These are phyloP conservation scores for Galaxias olidus DNA, from an alignment of 2,797 vertebrate genomes.

Conservation along the genomic window DNA sequence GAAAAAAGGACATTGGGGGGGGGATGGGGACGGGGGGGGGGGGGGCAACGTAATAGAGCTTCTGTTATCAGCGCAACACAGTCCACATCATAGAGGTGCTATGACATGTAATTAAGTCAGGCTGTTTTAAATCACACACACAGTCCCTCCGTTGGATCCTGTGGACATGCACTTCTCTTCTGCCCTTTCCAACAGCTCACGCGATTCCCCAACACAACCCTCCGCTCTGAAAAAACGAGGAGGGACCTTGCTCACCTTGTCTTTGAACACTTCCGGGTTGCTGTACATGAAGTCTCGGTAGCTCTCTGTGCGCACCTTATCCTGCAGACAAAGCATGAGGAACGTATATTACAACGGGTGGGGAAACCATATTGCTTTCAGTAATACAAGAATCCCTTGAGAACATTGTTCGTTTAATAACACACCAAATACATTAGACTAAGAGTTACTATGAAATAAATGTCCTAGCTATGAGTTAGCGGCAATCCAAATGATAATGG, in stretches of 20 bases:
- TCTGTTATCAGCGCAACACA: constrained; percentile 81
- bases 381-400: too few relatives aligned
- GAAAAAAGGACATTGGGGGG: constrained; percentile 14
- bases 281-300: constrained; percentile 92
- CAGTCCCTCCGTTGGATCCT: constrained; percentile 22
- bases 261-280: constrained; percentile 90
- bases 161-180: constrained; percentile 16
- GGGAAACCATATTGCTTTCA: neutral
- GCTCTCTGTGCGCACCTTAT: constrained; percentile 92
- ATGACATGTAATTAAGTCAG: constrained; percentile 68
- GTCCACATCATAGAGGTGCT: constrained; percentile 62
- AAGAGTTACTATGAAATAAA: too few relatives aligned
- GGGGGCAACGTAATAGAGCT: constrained; percentile 35
- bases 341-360: neutral
- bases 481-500: too few relatives aligned
- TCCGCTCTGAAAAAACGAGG: constrained; percentile 16
- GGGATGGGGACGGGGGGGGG: constrained; percentile 4
- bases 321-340: constrained; percentile 69
- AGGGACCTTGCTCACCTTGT: constrained; percentile 82
- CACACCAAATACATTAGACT: too few relatives aligned
- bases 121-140: constrained; percentile 69
- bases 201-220: constrained; percentile 4
- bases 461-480: too few relatives aligned
- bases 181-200: neutral
- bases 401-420: too few relatives aligned